Percentiles rank a stretch among this genome's conserved stretches.
Conservation (phyloP, 2,797 vertebrate species). For the Pseudotriccus pelzelni region DNA sequence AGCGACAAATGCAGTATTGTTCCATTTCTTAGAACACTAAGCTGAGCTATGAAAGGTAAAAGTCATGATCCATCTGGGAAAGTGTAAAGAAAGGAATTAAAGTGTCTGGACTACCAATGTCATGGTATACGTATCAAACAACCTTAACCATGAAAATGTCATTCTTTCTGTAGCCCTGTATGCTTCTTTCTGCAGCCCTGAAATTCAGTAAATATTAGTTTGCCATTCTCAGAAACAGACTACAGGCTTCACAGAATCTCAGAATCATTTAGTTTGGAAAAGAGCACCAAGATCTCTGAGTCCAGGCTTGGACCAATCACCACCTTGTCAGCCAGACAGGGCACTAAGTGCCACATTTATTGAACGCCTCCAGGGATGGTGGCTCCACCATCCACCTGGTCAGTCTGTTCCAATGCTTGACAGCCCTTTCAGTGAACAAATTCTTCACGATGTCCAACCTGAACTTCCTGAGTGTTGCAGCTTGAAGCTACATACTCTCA, state of each 20-base stretch:
- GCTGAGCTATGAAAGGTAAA: not conserved
- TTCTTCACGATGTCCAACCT: not conserved
- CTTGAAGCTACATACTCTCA: not conserved
- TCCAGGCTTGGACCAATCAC: not conserved
- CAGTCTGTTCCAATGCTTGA: not conserved
- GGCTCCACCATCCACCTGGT: not conserved
- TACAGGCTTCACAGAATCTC: not conserved
- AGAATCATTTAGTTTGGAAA: not conserved
- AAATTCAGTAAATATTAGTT: not conserved
- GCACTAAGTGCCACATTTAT: not conserved
- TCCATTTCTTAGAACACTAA: not conserved
- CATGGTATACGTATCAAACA: not conserved
- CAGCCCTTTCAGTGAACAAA: not conserved
- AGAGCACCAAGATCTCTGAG: not conserved
- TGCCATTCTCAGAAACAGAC: not conserved
- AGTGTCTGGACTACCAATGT: not conserved
- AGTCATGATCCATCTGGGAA: not conserved
- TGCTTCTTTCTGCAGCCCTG: not conserved
- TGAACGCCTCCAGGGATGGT: not conserved
- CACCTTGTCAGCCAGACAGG: not conserved
- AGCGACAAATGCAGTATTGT: not conserved
- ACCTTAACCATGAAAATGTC: not conserved
- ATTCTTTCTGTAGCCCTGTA: not conserved
- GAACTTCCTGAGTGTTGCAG: not conserved
- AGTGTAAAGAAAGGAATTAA: not conserved